These are phyloP conservation scores for Adelges cooleyi DNA, from an alignment of 1,140 invertebrate genomes.

Conservation along the genomic window DNA sequence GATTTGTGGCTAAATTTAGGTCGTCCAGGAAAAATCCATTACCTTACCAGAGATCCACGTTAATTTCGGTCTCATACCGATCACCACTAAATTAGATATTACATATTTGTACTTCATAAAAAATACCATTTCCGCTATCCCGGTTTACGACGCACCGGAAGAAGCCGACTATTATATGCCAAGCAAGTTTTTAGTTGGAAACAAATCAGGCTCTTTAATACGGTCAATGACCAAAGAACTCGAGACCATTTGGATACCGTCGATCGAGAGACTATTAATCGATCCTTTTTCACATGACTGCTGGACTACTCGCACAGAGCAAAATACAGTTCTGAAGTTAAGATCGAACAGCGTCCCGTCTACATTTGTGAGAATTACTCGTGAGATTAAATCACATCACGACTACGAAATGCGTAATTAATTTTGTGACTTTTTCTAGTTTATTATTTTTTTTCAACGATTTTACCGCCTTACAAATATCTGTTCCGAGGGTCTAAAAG, in stretches of 20 bases:
- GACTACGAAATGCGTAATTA: conserved; percentile 8
- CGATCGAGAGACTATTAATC: neutral
- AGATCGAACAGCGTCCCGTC: neutral
- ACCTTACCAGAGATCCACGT: conserved; percentile 11
- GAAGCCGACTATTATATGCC: conserved; percentile 17
- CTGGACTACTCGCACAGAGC: neutral
- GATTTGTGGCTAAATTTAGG: too few species aligned
- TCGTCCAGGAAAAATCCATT: conserved; percentile 3
- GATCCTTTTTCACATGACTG: conserved; percentile 11
- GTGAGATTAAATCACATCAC: neutral
- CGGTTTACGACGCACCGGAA: neutral
- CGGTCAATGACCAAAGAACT: conserved; percentile 5
- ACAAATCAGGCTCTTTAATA: neutral
- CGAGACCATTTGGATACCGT: neutral
- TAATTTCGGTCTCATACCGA: neutral
- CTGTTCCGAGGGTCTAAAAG: too few species aligned
- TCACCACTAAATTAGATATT: neutral
- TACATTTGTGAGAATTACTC: neutral
- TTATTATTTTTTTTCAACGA: too few species aligned
- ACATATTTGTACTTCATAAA: conserved; percentile 3
- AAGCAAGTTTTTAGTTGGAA: conserved; percentile 1
- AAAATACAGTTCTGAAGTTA: neutral
- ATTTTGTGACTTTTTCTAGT: neutral
- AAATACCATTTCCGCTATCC: neutral
- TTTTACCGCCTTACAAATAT: too few species aligned